A percentile compares a stretch with the other conserved stretches of the same genome.
These are phyloP conservation scores for Pyrrhosoma nymphula DNA, from an alignment of 2,888 invertebrate genomes.

Conservation along the genomic window DNA sequence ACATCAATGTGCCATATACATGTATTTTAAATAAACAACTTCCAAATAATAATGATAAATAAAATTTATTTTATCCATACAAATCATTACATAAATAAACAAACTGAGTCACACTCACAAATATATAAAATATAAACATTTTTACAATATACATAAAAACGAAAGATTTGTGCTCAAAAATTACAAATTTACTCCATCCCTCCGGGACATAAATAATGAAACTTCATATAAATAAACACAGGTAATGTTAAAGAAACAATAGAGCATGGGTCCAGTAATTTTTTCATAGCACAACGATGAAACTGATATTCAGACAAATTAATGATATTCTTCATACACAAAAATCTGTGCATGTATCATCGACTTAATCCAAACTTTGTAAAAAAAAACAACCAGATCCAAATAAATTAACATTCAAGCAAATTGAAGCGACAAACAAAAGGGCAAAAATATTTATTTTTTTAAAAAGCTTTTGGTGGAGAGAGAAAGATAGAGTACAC, in stretches of 20 bases:
- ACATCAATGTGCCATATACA: conserved; percentile 9
- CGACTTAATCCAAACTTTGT: neutral
- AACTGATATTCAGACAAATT: neutral
- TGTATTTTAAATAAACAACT: neutral
- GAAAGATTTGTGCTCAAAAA: neutral
- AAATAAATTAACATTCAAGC: neutral
- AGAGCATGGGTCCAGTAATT: neutral
- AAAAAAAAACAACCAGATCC: neutral
- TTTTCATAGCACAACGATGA: neutral
- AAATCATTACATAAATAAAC: conserved; percentile 3
- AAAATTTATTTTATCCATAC: conserved; percentile 16
- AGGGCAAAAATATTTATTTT: neutral
- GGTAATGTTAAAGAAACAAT: neutral
- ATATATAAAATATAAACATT: neutral
- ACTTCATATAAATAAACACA: neutral
- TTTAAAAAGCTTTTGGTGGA: neutral
- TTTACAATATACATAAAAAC: neutral
- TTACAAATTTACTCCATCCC: neutral
- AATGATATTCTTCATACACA: neutral
- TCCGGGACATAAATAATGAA: neutral
- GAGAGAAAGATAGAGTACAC: neutral
- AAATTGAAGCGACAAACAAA: neutral
- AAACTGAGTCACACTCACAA: neutral
- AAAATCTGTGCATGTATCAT: conserved; percentile 9
- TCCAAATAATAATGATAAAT: neutral